These are phyloP conservation scores for Plagodis dolabraria DNA, from an alignment of 2,888 invertebrate species.

Conservation along the genomic window DNA sequence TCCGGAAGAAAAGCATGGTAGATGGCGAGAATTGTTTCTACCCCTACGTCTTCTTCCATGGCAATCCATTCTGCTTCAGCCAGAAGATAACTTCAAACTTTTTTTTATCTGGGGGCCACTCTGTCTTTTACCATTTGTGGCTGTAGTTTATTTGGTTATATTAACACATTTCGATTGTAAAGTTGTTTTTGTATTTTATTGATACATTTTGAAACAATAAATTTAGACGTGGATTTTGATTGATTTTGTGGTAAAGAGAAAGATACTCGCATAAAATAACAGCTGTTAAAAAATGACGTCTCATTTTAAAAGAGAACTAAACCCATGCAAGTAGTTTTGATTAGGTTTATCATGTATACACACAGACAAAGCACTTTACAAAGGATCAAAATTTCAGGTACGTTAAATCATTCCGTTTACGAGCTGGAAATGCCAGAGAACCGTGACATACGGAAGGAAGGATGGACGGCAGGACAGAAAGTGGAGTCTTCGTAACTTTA, in stretches of 20 bases:
- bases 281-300: too few species aligned
- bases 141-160: conserved; percentile 7
- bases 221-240: conserved; percentile 17
- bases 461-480: too few species aligned
- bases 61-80: conserved; percentile 51
- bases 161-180: conserved; percentile 19
- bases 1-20: conserved; percentile 15
- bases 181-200: conserved; percentile 16
- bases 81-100: background rate
- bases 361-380: too few species aligned
- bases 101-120: background rate
- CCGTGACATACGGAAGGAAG: too few species aligned
- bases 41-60: conserved; percentile 55
- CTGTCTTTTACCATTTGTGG: conserved; percentile 9
- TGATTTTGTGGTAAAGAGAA: conserved; percentile 8
- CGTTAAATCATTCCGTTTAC: too few species aligned
- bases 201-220: conserved; percentile 28
- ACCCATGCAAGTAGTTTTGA: too few species aligned
- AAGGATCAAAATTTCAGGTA: too few species aligned
- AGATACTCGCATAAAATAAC: too few species aligned
- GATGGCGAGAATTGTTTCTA: conserved; percentile 38
- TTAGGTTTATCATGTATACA: too few species aligned
- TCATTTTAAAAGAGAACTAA: too few species aligned
- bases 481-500: too few species aligned
- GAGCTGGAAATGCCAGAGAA: too few species aligned